Percentiles rank a stretch among this genome's conserved stretches.
These are phyloP conservation scores for Notechis scutatus DNA, from an alignment of 2,113 vertebrate genomes.

Conservation along the genomic window DNA sequence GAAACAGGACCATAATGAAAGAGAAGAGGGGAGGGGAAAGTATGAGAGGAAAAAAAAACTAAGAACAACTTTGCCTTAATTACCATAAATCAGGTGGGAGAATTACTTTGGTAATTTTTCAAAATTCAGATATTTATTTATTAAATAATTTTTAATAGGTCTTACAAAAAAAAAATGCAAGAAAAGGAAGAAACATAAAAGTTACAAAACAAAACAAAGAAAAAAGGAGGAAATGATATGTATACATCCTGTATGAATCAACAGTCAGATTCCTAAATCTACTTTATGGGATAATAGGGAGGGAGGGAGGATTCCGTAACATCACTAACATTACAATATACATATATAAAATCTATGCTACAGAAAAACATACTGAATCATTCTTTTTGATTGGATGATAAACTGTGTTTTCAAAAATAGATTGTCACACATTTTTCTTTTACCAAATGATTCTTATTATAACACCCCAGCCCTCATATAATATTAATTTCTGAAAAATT, in stretches of 20 bases:
- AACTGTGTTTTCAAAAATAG: background rate
- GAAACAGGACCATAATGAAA: background rate
- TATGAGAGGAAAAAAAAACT: background rate
- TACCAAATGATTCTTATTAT: background rate
- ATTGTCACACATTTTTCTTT: background rate
- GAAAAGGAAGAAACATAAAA: background rate
- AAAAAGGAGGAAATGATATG: background rate
- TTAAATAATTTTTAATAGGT: background rate
- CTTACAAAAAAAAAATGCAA: background rate
- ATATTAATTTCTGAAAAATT: background rate
- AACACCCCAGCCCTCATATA: background rate
- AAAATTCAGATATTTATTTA: background rate
- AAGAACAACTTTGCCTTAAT: background rate
- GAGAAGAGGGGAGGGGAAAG: background rate
- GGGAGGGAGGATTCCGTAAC: background rate
- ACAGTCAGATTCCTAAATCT: background rate
- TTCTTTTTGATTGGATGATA: background rate
- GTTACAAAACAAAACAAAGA: background rate
- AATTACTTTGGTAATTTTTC: background rate
- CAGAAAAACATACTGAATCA: background rate
- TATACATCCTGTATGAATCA: background rate
- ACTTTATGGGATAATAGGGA: background rate
- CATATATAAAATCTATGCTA: background rate
- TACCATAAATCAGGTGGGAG: background rate
- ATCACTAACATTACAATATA: background rate